Evolutionary conservation across 2,797 vertebrate genomes (phyloP).

Genomic region (Gadopsis marmoratus): DNA sequence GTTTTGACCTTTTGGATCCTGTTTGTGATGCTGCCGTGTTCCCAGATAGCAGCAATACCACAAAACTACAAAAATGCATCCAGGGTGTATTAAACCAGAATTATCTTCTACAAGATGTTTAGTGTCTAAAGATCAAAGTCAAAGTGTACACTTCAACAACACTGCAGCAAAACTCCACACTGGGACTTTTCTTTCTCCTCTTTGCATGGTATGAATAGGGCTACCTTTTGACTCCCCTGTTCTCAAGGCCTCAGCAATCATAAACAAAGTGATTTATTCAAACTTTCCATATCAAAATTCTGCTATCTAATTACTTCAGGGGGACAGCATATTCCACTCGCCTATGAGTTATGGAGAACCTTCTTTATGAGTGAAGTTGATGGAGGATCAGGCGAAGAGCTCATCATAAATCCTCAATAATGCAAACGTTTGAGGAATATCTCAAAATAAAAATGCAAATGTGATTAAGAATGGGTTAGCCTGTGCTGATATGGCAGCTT

Average conservation of each 20-base stretch:
- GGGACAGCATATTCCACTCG: slow-evolving; percentile 85
- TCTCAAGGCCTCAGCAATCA: slow-evolving; percentile 84
- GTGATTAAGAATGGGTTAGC: slow-evolving; percentile 88
- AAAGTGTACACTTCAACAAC: slow-evolving; percentile 11
- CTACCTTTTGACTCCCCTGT: slow-evolving; percentile 61
- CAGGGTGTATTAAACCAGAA: too few species aligned
- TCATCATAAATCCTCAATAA: slow-evolving; percentile 90
- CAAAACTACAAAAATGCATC: too few species aligned
- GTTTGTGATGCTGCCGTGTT: not conserved
- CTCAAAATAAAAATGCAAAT: slow-evolving; percentile 90
- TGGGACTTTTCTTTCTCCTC: slow-evolving; percentile 27
- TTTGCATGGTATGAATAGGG: slow-evolving; percentile 46
- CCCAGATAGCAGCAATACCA: not conserved
- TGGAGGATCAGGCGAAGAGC: slow-evolving; percentile 86
- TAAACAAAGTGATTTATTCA: slow-evolving; percentile 90
- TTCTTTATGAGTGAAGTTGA: slow-evolving; percentile 90
- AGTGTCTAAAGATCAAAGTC: slow-evolving; percentile 20
- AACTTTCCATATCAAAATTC: slow-evolving; percentile 87
- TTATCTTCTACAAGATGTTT: slow-evolving; percentile 10
- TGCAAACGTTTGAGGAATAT: slow-evolving; percentile 90
- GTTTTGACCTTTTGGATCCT: not conserved
- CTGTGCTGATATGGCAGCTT: slow-evolving; percentile 89
- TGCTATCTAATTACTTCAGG: slow-evolving; percentile 89
- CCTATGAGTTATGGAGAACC: slow-evolving; percentile 87
- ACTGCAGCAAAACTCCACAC: slow-evolving; percentile 24